Evolutionary conservation across 2,888 invertebrate genomes (phyloP).

Genomic region (Microchrysa polita): DNA sequence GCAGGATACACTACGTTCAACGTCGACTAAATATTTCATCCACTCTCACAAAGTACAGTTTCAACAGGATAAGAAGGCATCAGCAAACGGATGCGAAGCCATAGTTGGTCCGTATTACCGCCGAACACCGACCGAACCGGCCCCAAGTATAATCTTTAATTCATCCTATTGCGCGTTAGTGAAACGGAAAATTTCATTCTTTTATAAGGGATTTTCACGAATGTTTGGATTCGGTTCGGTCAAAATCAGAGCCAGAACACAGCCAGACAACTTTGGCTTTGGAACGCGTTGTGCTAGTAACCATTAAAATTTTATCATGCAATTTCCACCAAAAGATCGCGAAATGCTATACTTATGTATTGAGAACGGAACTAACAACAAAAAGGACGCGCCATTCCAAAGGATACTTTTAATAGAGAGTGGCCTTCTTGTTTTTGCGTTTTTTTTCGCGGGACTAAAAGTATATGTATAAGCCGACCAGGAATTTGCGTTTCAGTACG

Average conservation of each 20-base stretch:
- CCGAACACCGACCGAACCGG: no score
- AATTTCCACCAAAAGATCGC: constrained; percentile 9
- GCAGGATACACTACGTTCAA: background rate
- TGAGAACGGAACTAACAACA: no score
- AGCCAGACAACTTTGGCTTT: background rate
- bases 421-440: no score
- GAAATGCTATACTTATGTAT: no score
- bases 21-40: background rate
- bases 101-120: no score
- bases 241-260: background rate
- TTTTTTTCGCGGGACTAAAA: no score
- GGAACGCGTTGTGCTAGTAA: background rate
- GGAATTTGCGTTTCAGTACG: no score
- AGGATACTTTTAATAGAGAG: no score
- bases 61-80: background rate
- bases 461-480: no score
- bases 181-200: constrained; percentile 7
- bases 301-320: constrained; percentile 36
- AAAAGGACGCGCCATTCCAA: no score
- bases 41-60: background rate
- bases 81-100: background rate
- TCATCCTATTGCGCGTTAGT: constrained; percentile 9
- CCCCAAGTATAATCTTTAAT: background rate
- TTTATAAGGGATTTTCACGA: background rate
- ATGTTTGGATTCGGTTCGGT: no score